These are phyloP conservation scores for Colistium nudipinnis DNA, from an alignment of 2,113 vertebrate genomes.

Conservation along the genomic window DNA sequence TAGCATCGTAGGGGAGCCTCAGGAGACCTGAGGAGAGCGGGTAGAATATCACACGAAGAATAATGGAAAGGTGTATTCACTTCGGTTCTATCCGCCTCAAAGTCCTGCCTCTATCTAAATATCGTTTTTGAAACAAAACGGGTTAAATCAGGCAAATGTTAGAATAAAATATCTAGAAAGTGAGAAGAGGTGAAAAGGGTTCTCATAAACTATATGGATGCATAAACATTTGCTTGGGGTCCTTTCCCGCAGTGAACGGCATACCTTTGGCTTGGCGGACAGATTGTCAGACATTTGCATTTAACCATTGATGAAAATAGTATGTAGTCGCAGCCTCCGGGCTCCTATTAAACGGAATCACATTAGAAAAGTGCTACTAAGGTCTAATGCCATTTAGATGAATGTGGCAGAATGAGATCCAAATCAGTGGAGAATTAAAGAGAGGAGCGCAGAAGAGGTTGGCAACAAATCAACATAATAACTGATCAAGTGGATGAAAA, in stretches of 20 bases:
- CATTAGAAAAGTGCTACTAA: too few relatives aligned
- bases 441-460: background rate
- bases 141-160: slow-evolving; percentile 26
- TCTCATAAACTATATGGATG: background rate
- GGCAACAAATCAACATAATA: slow-evolving; percentile 39
- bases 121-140: slow-evolving; percentile 1
- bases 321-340: too few relatives aligned
- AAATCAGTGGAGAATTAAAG: slow-evolving; percentile 37
- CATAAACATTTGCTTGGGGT: too few relatives aligned
- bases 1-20: slow-evolving; percentile 44
- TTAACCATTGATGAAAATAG: too few relatives aligned
- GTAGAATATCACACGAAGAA: slow-evolving; percentile 40
- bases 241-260: too few relatives aligned
- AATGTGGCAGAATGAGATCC: slow-evolving; percentile 8
- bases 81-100: slow-evolving; percentile 24
- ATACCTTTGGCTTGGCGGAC: too few relatives aligned
- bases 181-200: slow-evolving; percentile 3
- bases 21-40: slow-evolving; percentile 23
- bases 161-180: background rate
- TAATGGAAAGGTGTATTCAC: slow-evolving; percentile 41
- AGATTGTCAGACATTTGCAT: too few relatives aligned
- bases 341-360: too few relatives aligned
- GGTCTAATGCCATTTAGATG: background rate
- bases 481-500: slow-evolving; percentile 20
- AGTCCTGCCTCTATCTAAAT: slow-evolving; percentile 19